Conservation (phyloP, 2,888 invertebrate species). For the Erebia epiphron region DNA sequence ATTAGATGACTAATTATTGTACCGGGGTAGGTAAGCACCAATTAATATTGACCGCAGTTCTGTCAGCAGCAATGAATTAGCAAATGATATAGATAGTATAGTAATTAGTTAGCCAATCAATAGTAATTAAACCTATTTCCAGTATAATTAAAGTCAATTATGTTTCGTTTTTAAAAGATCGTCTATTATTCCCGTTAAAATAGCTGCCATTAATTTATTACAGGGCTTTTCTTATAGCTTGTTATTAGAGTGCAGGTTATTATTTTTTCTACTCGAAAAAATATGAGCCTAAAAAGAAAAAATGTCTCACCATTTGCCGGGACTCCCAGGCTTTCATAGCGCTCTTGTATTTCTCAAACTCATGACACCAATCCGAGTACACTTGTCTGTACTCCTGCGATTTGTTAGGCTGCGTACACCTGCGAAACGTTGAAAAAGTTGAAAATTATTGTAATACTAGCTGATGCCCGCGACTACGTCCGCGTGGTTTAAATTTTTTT, state of each 20-base stretch:
- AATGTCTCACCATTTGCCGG: conserved; percentile 80
- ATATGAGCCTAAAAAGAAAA: neutral
- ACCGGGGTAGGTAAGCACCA: neutral
- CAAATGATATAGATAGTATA: conserved; percentile 1
- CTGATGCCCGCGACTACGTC: too few species aligned
- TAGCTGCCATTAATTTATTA: conserved; percentile 4
- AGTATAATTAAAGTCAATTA: conserved; percentile 12
- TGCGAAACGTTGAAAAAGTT: conserved; percentile 46
- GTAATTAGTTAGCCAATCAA: conserved; percentile 1
- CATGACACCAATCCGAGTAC: conserved; percentile 88
- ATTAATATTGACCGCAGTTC: neutral
- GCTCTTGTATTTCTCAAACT: conserved; percentile 87
- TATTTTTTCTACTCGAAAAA: neutral
- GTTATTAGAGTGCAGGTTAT: neutral
- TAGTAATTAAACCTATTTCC: conserved; percentile 10
- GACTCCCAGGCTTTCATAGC: conserved; percentile 86
- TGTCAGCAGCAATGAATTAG: conserved; percentile 3
- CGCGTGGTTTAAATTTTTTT: too few species aligned
- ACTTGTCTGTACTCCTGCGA: conserved; percentile 84
- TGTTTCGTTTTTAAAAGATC: neutral
- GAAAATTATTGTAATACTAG: neutral
- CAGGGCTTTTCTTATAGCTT: neutral
- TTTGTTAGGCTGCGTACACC: conserved; percentile 83
- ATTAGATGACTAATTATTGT: neutral
- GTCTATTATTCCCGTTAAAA: neutral